These are phyloP conservation scores for Thalassophryne amazonica DNA, from an alignment of 2,797 vertebrate species.

Conservation along the genomic window DNA sequence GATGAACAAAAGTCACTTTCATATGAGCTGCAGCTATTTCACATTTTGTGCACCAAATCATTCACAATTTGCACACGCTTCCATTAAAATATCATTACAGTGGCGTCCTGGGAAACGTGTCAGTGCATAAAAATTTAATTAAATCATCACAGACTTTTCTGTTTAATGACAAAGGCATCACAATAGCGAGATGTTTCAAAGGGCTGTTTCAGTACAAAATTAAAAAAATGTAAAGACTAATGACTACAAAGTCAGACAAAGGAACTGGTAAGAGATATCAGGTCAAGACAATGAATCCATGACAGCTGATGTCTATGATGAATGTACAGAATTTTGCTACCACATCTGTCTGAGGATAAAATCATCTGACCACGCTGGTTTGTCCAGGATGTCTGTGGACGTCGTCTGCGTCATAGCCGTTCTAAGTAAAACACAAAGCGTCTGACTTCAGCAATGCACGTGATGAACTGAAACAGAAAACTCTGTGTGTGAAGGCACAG, in stretches of 20 bases:
- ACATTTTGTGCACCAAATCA: neutral
- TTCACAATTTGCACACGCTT: neutral
- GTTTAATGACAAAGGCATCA: neutral
- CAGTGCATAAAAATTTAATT: neutral
- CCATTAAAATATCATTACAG: constrained; percentile 4
- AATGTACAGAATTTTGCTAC: constrained; percentile 34
- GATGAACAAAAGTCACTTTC: constrained; percentile 4
- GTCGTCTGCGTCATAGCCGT: constrained; percentile 11
- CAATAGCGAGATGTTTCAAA: neutral
- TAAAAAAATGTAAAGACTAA: neutral
- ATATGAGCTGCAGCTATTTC: neutral
- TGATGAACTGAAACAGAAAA: constrained; percentile 7
- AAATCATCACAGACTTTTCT: neutral
- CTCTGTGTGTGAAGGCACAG: neutral
- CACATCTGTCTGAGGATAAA: neutral
- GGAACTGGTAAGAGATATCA: constrained; percentile 1
- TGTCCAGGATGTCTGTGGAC: constrained; percentile 4
- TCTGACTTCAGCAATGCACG: constrained; percentile 14
- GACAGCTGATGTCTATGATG: constrained; percentile 13
- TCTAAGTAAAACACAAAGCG: constrained; percentile 3
- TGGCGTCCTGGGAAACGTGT: neutral
- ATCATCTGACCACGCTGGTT: constrained; percentile 20
- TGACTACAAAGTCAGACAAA: constrained; percentile 5
- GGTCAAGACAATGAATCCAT: neutral
- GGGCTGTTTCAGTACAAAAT: neutral